These are phyloP conservation scores for Listrodromus nycthemerus DNA, from an alignment of 2,888 invertebrate species.

Conservation along the genomic window DNA sequence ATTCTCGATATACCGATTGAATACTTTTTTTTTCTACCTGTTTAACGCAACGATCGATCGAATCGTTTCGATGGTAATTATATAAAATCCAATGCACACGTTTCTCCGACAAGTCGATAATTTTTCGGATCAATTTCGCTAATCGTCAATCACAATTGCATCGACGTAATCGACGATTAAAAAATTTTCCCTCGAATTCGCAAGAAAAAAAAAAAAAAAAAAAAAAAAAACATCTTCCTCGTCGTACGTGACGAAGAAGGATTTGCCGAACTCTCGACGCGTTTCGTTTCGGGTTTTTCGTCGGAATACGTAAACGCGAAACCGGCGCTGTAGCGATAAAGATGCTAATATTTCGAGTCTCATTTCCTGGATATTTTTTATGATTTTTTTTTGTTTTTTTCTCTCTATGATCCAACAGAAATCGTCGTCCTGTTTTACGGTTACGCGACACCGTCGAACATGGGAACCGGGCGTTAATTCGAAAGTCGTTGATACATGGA, in stretches of 20 bases:
- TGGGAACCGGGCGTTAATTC: conserved; percentile 32
- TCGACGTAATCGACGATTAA: neutral
- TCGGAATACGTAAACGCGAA: neutral
- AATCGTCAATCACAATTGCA: no score
- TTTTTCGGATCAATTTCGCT: no score
- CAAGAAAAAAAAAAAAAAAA: neutral
- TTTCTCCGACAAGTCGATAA: no score
- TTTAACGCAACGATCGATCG: no score
- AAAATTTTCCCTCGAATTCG: neutral
- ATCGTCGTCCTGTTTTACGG: conserved; percentile 27
- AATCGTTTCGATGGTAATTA: no score
- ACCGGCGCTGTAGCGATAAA: neutral
- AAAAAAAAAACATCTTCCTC: neutral
- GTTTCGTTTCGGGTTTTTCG: neutral
- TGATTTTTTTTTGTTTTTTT: neutral
- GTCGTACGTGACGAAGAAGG: neutral
- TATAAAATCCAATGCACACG: no score
- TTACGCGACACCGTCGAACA: conserved; percentile 19
- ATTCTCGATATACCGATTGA: no score
- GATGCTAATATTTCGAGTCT: conserved; percentile 2
- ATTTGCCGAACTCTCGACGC: neutral
- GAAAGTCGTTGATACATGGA: conserved; percentile 44
- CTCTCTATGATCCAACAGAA: conserved; percentile 2
- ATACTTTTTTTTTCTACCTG: no score
- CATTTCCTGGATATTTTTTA: neutral